phyloP scores from a whole-genome alignment of 1,140 invertebrate genomes.

The Dendroctonus valens region DNA sequence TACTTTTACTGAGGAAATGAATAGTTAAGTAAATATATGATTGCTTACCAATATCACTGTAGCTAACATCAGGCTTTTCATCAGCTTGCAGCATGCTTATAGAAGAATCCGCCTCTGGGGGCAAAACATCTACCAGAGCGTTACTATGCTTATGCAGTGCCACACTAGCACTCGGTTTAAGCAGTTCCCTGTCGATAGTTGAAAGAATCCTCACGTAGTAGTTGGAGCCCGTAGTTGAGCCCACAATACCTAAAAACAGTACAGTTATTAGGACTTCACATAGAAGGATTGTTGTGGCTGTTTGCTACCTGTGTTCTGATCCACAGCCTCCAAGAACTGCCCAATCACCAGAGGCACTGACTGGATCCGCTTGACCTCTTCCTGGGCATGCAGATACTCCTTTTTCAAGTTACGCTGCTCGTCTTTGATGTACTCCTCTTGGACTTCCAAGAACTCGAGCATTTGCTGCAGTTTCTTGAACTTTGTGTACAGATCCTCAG shows the following conservation, averaged over 20 bases:
- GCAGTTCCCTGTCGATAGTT: constrained; percentile 83
- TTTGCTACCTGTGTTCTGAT: constrained; percentile 75
- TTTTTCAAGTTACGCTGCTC: constrained; percentile 92
- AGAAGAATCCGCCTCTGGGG: constrained; percentile 90
- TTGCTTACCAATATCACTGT: constrained; percentile 86
- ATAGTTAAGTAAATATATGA: too few species aligned
- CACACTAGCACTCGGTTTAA: constrained; percentile 88
- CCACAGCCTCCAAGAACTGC: constrained; percentile 90
- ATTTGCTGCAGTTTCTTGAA: constrained; percentile 93
- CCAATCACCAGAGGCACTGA: constrained; percentile 91
- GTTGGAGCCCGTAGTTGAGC: constrained; percentile 75
- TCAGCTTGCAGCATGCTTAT: constrained; percentile 97
- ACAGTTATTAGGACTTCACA: too few species aligned
- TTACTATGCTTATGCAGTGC: constrained; percentile 93
- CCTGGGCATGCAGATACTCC: constrained; percentile 90
- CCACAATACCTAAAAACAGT: constrained; percentile 60
- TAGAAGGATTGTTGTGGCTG: neutral
- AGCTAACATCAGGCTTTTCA: constrained; percentile 97
- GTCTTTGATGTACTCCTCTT: constrained; percentile 94
- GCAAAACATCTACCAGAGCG: constrained; percentile 88
- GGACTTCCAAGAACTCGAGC: constrained; percentile 88
- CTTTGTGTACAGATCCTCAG: constrained; percentile 91
- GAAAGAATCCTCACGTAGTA: constrained; percentile 89
- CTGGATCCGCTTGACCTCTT: constrained; percentile 91
- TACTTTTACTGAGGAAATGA: too few species aligned